These are phyloP conservation scores for Plebejus melissa DNA, from an alignment of 2,888 invertebrate genomes.

Conservation along the genomic window DNA sequence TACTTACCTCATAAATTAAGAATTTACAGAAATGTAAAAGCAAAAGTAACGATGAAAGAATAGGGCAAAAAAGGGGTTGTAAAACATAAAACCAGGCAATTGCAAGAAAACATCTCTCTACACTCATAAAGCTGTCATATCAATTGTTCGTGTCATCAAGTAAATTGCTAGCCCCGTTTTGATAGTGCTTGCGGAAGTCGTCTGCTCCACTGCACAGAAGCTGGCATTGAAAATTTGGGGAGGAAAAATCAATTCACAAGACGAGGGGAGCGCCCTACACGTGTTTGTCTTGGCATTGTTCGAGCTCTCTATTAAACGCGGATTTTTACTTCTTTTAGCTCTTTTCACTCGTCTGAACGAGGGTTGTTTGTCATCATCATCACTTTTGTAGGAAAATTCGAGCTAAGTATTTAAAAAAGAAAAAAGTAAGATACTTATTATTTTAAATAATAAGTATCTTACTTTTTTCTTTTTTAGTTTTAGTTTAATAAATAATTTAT, in stretches of 20 bases:
- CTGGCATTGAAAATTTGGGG: constrained; percentile 43
- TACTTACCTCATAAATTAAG: neutral
- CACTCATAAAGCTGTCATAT: constrained; percentile 16
- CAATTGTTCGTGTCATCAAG: constrained; percentile 35
- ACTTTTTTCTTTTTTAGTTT: no score
- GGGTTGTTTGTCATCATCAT: neutral
- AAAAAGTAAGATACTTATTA: neutral
- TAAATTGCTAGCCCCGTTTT: constrained; percentile 37
- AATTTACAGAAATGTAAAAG: neutral
- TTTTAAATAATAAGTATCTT: no score
- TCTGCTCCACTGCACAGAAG: constrained; percentile 40
- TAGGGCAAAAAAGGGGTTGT: neutral
- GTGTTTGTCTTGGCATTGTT: constrained; percentile 37
- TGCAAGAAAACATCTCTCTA: neutral
- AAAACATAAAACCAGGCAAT: neutral
- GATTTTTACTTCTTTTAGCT: constrained; percentile 19
- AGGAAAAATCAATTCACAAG: constrained; percentile 60
- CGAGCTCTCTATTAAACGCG: constrained; percentile 10
- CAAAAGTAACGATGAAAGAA: neutral
- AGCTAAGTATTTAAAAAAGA: neutral
- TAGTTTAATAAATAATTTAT: no score
- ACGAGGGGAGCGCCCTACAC: constrained; percentile 49
- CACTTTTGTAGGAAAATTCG: neutral
- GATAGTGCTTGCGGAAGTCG: constrained; percentile 37
- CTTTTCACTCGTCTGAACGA: neutral